Conservation (phyloP, 2,113 vertebrate species). For the Gnathonemus longibarbis region DNA sequence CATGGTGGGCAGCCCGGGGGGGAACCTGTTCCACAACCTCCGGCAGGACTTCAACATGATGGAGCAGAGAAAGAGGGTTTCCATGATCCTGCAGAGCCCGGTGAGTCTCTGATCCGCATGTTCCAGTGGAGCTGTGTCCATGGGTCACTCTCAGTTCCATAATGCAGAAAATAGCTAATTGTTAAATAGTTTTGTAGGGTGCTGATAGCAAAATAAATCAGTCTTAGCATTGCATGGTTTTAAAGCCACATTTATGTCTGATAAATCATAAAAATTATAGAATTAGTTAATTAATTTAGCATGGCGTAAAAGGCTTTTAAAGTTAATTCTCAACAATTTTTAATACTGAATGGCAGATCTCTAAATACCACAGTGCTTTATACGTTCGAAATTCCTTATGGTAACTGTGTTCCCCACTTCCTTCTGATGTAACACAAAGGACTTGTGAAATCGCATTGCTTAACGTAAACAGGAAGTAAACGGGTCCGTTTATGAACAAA, state of each 20-base stretch:
- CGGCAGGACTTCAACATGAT: constrained; percentile 97
- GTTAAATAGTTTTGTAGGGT: neutral
- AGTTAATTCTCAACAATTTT: neutral
- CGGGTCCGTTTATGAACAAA: neutral
- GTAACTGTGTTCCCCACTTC: neutral
- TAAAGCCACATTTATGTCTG: neutral
- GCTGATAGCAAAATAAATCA: neutral
- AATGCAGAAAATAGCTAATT: neutral
- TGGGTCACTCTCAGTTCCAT: neutral
- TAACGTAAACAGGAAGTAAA: neutral
- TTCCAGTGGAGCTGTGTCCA: neutral
- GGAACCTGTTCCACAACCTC: constrained; percentile 85
- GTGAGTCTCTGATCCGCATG: constrained; percentile 52
- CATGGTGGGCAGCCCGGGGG: constrained; percentile 86
- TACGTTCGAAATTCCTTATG: neutral
- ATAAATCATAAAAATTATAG: neutral
- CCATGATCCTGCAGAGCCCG: constrained; percentile 91
- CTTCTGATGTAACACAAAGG: neutral
- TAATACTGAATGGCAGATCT: neutral
- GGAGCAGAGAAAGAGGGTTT: constrained; percentile 95
- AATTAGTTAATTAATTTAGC: neutral
- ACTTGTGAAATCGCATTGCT: neutral
- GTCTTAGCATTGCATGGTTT: neutral
- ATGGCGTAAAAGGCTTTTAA: neutral
- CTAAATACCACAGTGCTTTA: neutral